Base-by-base conservation (phyloP, 64 coral and sea anemone species). In the Dendronephthya gigantea region DNA sequence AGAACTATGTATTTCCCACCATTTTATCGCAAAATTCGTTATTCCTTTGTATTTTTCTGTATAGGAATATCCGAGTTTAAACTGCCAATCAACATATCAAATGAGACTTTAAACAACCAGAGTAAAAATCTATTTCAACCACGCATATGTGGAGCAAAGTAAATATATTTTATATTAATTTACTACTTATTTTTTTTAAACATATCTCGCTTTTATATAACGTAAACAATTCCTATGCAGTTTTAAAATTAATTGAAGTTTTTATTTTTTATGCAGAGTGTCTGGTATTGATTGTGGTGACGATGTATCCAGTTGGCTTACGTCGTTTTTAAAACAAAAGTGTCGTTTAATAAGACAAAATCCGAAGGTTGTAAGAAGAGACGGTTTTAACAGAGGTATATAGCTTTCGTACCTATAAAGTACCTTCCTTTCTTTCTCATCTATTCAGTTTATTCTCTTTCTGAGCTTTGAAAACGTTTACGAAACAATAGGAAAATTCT, bases 271-370 rank as follows among this genome's bases (percentile, higher is more conserved):
- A 2, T 86, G 11, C 48, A 84, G 87, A 41, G 66, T 85, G 19
- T 88, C 83, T 5, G 90, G 74, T 12, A 11, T 90, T 32, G 95
- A 98, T 72, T 98, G 95, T 86, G 95, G 95, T 47, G 87, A 90
- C 10, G 81, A 93, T 22, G 95, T 92, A 58, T 90, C 95, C 6
- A 48, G 38, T 12, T 98, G 95, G 95, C 48, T 98, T 28, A 90
- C 89, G 13, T 30, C 41, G 9, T 93, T 93, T 82, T 69, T 98
- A 22, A 84, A 85, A 35, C 93, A 89, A 79, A 88, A 82, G 17
- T 98, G 92, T 83, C 86, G 92, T 50, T 87, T 98, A 22, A 68
- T 92, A 50, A 92, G 93, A 52, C 90, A 93, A 81, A 90, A 88
- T 40, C 70, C 83, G 55, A 84, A 75, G 50, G 15, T 79, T 19